Evolutionary conservation across 1,140 invertebrate species (phyloP).

Genomic region (Leucophenga varia): DNA sequence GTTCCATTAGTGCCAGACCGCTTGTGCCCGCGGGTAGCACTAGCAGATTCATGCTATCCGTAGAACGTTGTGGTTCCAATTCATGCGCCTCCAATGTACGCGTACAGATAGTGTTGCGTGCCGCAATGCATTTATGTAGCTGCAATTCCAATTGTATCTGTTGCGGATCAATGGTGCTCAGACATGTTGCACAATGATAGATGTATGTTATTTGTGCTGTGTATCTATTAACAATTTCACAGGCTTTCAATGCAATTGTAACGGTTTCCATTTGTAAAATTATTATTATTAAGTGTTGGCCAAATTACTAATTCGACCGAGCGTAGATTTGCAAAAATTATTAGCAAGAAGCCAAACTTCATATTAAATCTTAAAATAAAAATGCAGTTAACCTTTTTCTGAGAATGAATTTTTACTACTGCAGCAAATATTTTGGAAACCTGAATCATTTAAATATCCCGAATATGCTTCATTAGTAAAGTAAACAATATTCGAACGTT

Average conservation of each 20-base stretch:
- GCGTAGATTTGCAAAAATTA: too few relatives aligned
- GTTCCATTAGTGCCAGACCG: slow-evolving; percentile 16
- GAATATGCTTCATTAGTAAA: too few relatives aligned
- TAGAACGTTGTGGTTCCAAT: slow-evolving; percentile 28
- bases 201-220: slow-evolving; percentile 28
- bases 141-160: slow-evolving; percentile 13
- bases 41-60: slow-evolving; percentile 36
- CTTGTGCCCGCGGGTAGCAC: slow-evolving; percentile 13
- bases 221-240: slow-evolving; percentile 21
- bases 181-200: slow-evolving; percentile 33
- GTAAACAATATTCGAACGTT: too few relatives aligned
- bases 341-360: too few relatives aligned
- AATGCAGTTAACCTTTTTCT: too few relatives aligned
- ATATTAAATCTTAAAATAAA: too few relatives aligned
- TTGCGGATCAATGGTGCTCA: background rate
- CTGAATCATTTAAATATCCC: too few relatives aligned
- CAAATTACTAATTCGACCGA: too few relatives aligned
- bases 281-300: too few relatives aligned
- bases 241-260: slow-evolving; percentile 24
- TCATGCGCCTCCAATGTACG: slow-evolving; percentile 23
- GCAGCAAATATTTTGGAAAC: too few relatives aligned
- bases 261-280: too few relatives aligned
- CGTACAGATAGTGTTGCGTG: slow-evolving; percentile 16
- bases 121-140: slow-evolving; percentile 25
- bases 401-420: too few relatives aligned